Evolutionary conservation across 2,888 invertebrate species (phyloP).

Genomic region (Ornithoptera alexandrae): DNA sequence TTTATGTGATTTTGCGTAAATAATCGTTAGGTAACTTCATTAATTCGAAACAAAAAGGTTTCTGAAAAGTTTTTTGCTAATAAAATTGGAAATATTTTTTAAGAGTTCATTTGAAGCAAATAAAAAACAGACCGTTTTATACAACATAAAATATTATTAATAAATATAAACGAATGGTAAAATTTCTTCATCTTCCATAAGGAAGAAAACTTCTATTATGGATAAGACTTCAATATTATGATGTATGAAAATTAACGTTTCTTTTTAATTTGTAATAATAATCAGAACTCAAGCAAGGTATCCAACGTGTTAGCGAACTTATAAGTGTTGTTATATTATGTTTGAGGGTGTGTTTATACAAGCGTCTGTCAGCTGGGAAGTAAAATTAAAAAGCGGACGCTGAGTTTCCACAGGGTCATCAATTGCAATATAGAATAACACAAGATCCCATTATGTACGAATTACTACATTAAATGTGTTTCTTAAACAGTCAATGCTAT

Average conservation of each 20-base stretch:
- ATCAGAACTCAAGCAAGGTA: conserved; percentile 17
- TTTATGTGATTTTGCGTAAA: conserved; percentile 27
- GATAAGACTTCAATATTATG: neutral
- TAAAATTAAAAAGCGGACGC: conserved; percentile 71
- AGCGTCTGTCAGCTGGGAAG: conserved; percentile 68
- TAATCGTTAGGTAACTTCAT: conserved; percentile 7
- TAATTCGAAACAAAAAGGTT: neutral
- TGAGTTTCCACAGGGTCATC: conserved; percentile 50
- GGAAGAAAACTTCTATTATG: neutral
- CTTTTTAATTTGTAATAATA: conserved; percentile 2
- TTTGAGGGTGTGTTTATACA: conserved; percentile 68
- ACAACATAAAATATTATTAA: neutral
- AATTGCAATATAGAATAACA: neutral
- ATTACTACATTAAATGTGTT: neutral
- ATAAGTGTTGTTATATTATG: conserved; percentile 33
- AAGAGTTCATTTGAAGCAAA: too few species aligned
- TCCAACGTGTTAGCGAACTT: conserved; percentile 29
- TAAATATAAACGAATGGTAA: too few species aligned
- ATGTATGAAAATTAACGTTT: neutral
- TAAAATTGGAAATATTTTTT: neutral
- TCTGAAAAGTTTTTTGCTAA: neutral
- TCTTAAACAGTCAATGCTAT: neutral
- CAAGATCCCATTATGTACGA: neutral
- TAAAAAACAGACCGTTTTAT: too few species aligned
- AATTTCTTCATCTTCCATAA: neutral